Base-by-base conservation (phyloP, 2,113 vertebrate species). In the crab-eating macaque (Macaca fascicularis) region DNA sequence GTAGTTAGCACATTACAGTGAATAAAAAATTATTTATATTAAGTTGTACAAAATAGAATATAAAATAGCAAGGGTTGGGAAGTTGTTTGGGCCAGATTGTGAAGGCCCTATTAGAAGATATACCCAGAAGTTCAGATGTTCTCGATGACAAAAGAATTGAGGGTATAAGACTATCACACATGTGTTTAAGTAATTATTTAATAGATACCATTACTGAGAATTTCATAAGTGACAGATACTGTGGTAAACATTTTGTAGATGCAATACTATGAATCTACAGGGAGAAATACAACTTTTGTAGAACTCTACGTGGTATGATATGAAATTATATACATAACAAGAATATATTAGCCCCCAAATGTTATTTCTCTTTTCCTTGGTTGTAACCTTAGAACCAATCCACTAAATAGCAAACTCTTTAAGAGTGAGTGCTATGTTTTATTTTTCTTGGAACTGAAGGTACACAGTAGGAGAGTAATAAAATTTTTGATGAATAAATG, bases 181-280 rank as follows among this genome's bases (percentile, higher is more conserved):
- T 32, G 6, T n/a, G 13, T 90, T 79, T 83, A 92, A 94, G 35
- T 81, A 93, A 78, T 55, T 91, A 93, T n/a, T 89, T 90, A 89
- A 72, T 40, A 72, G 55, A n/a, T 72, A 40, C 0, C 10, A 88
- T 91, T 85, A 80, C 23, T 79, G 30, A 84, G 17, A 80, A 48
- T 25, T 88, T 48, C 57, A 11, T 67, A 89, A 72, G 6, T 52
- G 20, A 16, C 17, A 91, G 16, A 11, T 5, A 72, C 30, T 20
- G 7, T 59, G 16, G 38, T 84, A 84, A 81, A 27, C 61, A 61
- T 32, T 40, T 64, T 76, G 30, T 22, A 74, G 8, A 35, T 74
- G 8, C 40, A 61, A 61, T 57, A 48, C 64, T 72, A 35, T 52
- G 38, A 67, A 50, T 20, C 45, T 59, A 7, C 43, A n/a, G 30